Percentiles rank a stretch among this genome's conserved stretches.
These are phyloP conservation scores for Drosophila lacertosa DNA, from an alignment of 1,140 invertebrate species.

Conservation along the genomic window DNA sequence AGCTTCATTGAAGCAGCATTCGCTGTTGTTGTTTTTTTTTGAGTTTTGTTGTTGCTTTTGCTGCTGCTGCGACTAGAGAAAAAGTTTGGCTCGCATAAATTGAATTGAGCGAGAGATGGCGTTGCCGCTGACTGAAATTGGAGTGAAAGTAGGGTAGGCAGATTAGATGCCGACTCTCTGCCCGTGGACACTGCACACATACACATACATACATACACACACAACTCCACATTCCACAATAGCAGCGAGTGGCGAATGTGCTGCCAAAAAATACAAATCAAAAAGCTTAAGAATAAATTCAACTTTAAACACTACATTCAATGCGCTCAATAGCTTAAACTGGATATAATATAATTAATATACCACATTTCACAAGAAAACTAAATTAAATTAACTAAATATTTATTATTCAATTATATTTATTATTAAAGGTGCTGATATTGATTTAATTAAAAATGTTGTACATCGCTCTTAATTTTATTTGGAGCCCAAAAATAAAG, in stretches of 20 bases:
- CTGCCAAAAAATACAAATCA: conserved; percentile 1
- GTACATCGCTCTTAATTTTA: no score
- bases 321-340: no score
- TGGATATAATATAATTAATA: no score
- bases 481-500: no score
- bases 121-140: conserved; percentile 69
- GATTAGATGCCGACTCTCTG: conserved; percentile 62
- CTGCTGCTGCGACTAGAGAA: conserved; percentile 55
- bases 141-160: conserved; percentile 82
- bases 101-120: conserved; percentile 73
- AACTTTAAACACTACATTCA: neutral
- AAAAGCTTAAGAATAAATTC: neutral
- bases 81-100: conserved; percentile 75
- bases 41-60: conserved; percentile 22
- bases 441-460: no score
- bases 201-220: conserved; percentile 26
- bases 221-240: conserved; percentile 33
- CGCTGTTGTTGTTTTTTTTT: conserved; percentile 23
- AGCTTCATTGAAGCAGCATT: conserved; percentile 35
- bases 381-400: no score
- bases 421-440: no score
- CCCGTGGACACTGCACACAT: conserved; percentile 12
- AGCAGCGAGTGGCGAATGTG: conserved; percentile 12
- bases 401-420: no score
- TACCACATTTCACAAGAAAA: no score